phyloP scores from a whole-genome alignment of 1,140 invertebrate species.

The Saxidomus purpurata region DNA sequence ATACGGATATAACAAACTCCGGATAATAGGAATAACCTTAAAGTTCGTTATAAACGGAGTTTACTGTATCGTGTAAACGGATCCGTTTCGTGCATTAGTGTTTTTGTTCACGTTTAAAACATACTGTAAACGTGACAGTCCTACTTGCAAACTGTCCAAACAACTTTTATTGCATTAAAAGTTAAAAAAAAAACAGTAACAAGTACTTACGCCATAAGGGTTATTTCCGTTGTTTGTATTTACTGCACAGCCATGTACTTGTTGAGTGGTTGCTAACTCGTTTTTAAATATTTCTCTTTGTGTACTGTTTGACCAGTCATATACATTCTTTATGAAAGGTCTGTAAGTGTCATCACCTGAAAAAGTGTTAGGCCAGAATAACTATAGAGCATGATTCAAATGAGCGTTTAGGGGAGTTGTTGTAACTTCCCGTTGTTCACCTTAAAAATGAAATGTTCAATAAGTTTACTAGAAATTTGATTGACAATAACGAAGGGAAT shows the following conservation, averaged over 20 bases:
- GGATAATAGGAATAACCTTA: too few relatives aligned
- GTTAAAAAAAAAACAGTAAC: too few relatives aligned
- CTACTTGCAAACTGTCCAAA: too few relatives aligned
- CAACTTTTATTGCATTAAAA: too few relatives aligned
- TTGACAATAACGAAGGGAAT: too few relatives aligned
- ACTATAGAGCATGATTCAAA: neutral
- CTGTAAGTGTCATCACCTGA: neutral
- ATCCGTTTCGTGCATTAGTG: too few relatives aligned
- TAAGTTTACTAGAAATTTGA: neutral
- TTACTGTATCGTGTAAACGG: too few relatives aligned
- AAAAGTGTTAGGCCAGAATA: neutral
- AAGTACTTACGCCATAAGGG: neutral
- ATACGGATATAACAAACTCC: too few relatives aligned
- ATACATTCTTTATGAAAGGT: neutral
- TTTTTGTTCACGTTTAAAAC: too few relatives aligned
- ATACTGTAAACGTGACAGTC: too few relatives aligned
- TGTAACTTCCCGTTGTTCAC: neutral
- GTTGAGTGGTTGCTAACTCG: neutral
- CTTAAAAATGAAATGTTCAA: neutral
- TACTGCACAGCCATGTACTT: neutral
- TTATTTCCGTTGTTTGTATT: neutral
- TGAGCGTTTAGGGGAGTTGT: neutral
- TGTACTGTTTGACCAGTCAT: neutral
- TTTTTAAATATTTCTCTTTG: neutral
- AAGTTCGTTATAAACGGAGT: too few relatives aligned